Evolutionary conservation across 2,888 invertebrate species (phyloP).

Genomic region (Nudaria mundana): DNA sequence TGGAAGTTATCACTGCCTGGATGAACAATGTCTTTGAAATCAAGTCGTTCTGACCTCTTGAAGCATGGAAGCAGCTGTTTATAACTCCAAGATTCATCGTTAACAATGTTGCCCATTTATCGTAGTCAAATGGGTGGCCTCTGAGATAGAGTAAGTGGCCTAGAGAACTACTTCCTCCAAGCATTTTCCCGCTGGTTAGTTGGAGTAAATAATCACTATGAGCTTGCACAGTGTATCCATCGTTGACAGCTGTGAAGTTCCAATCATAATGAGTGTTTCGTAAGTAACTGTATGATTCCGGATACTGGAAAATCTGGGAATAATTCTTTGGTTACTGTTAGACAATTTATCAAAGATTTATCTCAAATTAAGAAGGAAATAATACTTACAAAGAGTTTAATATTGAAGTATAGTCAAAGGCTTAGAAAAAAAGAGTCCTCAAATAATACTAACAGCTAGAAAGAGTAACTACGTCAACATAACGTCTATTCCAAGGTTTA

Average conservation of each 20-base stretch:
- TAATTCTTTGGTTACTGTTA: too few relatives aligned
- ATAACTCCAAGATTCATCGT: conserved; percentile 38
- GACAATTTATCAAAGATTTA: too few relatives aligned
- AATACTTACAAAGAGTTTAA: too few relatives aligned
- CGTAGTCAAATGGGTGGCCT: conserved; percentile 35
- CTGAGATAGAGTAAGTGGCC: conserved; percentile 35
- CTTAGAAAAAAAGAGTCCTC: too few relatives aligned
- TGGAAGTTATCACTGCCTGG: conserved; percentile 37
- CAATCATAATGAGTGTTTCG: conserved; percentile 33
- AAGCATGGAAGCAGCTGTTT: conserved; percentile 39
- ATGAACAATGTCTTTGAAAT: conserved; percentile 27
- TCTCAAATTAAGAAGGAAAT: too few relatives aligned
- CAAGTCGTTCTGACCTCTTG: conserved; percentile 40
- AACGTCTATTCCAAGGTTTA: too few relatives aligned
- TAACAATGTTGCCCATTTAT: conserved; percentile 34
- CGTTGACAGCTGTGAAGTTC: conserved; percentile 36
- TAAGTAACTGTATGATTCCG: conserved; percentile 23
- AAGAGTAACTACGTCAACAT: too few relatives aligned
- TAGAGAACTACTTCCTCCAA: conserved; percentile 46
- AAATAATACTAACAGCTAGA: too few relatives aligned
- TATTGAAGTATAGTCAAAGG: too few relatives aligned
- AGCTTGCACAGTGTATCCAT: conserved; percentile 25
- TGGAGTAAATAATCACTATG: conserved; percentile 16
- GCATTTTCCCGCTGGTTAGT: conserved; percentile 38
- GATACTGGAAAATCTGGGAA: conserved; percentile 29